These are phyloP conservation scores for Leucoraja ocellata DNA, from an alignment of 2,797 vertebrate genomes.

Conservation along the genomic window DNA sequence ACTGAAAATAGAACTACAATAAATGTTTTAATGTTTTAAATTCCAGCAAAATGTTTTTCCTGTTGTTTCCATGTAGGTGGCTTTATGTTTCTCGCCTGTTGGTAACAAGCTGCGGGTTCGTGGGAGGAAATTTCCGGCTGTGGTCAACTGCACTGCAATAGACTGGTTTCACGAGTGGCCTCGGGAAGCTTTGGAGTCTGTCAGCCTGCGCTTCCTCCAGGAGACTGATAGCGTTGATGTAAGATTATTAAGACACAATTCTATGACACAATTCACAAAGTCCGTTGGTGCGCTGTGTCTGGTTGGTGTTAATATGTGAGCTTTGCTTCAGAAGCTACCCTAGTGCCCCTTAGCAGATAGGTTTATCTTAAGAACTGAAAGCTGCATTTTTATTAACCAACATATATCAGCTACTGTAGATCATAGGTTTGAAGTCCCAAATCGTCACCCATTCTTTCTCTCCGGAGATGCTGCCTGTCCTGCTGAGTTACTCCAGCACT, in stretches of 20 bases:
- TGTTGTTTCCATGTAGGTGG: slow-evolving; percentile 59
- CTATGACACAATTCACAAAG: not conserved
- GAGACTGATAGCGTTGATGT: slow-evolving; percentile 73
- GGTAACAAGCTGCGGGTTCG: slow-evolving; percentile 72
- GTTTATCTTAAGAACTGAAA: not conserved
- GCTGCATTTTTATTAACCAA: not conserved
- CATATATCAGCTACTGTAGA: too few species aligned
- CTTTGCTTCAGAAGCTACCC: not conserved
- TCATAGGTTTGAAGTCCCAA: too few species aligned
- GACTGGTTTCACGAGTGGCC: slow-evolving; percentile 95
- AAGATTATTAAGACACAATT: slow-evolving; percentile 40
- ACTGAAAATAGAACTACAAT: not conserved
- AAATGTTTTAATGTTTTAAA: not conserved
- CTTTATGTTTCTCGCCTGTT: slow-evolving; percentile 84
- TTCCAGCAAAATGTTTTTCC: not conserved
- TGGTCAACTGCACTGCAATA: slow-evolving; percentile 74
- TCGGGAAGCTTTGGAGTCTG: slow-evolving; percentile 77
- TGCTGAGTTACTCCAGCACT: too few species aligned
- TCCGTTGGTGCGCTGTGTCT: not conserved
- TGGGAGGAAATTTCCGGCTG: slow-evolving; percentile 81
- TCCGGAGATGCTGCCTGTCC: too few species aligned
- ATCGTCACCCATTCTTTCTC: too few species aligned
- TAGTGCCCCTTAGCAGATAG: too few species aligned
- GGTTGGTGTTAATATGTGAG: not conserved
- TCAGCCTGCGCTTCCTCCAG: slow-evolving; percentile 81